Base-by-base conservation (phyloP, 2,113 vertebrate species). In the Podocnemis expansa region DNA sequence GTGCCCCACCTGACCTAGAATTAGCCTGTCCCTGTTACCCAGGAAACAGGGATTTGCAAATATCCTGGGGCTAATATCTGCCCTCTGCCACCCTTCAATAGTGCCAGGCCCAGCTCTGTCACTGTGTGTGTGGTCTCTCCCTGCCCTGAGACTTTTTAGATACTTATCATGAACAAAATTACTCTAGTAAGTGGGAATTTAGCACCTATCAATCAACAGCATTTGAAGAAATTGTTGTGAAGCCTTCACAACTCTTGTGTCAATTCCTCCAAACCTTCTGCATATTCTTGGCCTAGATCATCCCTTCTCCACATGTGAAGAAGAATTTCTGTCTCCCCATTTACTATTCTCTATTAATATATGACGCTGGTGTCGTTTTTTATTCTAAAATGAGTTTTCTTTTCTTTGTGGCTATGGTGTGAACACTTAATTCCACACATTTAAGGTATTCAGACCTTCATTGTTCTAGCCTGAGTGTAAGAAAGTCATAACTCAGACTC, bases 171-270 rank as follows among this genome's bases (percentile, higher is more conserved):
- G 91, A 96, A 94, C 88, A 89, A 93, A 96, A 93, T 84, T 90
- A 84, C 93, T 82, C 93, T 90, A 90, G 93, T 90, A 93, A 96
- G 87, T 63, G 83, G 73, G 22, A 84, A 67, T 90, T 95, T 95
- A 89, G 31, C 87, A 89, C 87, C 9, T 75, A 25, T 75, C 27
- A 10, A 24, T 94, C 85, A 94, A 89, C 49, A 93, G 90, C 43
- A 81, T 90, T 90, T 16, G 54, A 94, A 91, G 96, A 87, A 96
- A 95, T 76, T 43, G 6, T 9, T 70, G 84, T 90, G 94, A 96
- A 95, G 91, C 94, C 88, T 81, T 91, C 73, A 93, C 78, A 87
- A 87, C 93, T 93, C 47, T 91, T 95, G 84, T 86, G 94, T 96
- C 95, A 94, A 80, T 87, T 94, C 49, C 87, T 91, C 55, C 86